Evolutionary conservation across 2,113 vertebrate genomes (phyloP).

Genomic region (Dromiciops gliroides): DNA sequence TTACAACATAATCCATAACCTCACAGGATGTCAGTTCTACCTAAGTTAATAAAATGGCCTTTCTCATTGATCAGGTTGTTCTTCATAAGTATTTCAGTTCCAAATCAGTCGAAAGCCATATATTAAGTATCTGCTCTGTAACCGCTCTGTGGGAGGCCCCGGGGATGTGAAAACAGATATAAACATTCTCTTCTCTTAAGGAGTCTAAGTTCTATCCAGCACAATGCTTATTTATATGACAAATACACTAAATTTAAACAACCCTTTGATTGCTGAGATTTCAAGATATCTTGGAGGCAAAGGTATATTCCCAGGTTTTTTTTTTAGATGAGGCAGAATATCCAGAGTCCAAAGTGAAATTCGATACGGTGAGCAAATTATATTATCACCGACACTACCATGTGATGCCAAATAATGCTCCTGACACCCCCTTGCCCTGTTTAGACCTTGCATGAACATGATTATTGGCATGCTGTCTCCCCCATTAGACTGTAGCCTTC

Average conservation of each 20-base stretch:
- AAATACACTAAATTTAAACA: background rate
- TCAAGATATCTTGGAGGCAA: background rate
- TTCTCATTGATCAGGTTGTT: constrained; percentile 39
- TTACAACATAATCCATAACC: constrained; percentile 12
- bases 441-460: background rate
- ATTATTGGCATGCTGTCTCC: background rate
- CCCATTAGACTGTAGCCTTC: background rate
- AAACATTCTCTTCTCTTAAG: background rate
- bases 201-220: background rate
- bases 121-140: background rate
- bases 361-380: background rate
- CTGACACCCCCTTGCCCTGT: background rate
- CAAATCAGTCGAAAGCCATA: background rate
- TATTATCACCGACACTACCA: background rate
- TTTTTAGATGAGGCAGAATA: background rate
- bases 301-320: background rate
- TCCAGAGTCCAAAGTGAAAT: background rate
- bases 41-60: constrained; percentile 12
- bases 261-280: background rate
- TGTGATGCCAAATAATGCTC: background rate
- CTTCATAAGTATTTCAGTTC: constrained; percentile 46
- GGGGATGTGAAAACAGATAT: background rate
- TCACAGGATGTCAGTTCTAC: background rate
- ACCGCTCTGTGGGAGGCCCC: background rate
- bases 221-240: background rate